Base-by-base conservation (phyloP, 2,113 vertebrate species). In the Hystrix brachyura region DNA sequence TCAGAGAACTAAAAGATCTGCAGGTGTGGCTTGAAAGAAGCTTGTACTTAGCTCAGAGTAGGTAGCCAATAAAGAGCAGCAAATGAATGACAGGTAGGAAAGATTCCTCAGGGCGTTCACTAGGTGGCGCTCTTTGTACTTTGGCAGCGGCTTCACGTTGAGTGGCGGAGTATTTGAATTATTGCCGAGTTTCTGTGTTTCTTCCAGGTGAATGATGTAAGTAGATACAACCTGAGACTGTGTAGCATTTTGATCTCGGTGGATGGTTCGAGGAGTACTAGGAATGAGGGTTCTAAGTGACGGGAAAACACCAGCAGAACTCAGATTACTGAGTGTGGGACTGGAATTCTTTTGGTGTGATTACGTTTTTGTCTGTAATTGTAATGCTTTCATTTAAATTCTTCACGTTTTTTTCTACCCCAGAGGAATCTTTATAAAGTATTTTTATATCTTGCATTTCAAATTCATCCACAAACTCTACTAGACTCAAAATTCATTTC, bases 91-190 rank as follows among this genome's bases (percentile, higher is more conserved):
- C 12, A 7, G 51, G 21, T 59, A 69, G 65, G 55, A 80, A 91
- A 94, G 25, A 84, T 90, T 97, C 74, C 67, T 72, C 6, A 62
- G 90, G 48, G 78, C 6, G 60, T 74, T 95, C 98, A 90, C 95
- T 97, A 98, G 97, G 90, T 97, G 98, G 97, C 90, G 74, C 96
- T 97, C 91, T 87, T 98, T 94, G 86, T 78, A 96, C 71, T 97
- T 91, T 94, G 93, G 94, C 93, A 46, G 29, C 59, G 8, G 55
- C 71, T 95, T 85, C 84, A n/a, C 15, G 71, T 1, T 51, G 87
- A 60, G 5, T 51, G 27, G n/a, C 29, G 81, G 64, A 88, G 14
- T 94, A 90, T 90, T 92, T 80, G 46, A 94, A 90, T 74, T 94
- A 27, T 25, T 91, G 43, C 11, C 82, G 64, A 94, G 79, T 51